phyloP scores from a whole-genome alignment of 2,888 invertebrate species.

The Pyralis farinalis region DNA sequence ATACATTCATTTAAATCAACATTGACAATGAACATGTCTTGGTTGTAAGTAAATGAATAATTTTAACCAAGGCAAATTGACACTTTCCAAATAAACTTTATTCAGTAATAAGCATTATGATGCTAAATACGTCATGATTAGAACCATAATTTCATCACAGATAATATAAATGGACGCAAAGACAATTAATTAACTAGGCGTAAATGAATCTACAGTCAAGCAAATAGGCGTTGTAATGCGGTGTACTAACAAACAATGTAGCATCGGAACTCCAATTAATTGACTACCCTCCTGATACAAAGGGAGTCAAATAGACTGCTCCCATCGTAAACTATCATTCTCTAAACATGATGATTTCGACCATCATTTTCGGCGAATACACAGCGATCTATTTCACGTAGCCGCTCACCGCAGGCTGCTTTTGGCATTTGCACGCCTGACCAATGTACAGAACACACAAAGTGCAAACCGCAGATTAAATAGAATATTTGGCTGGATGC shows the following conservation, averaged over 20 bases:
- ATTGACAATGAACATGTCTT: too few species aligned
- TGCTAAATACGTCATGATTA: too few species aligned
- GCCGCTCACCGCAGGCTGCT: slow-evolving; percentile 56
- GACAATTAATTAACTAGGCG: too few species aligned
- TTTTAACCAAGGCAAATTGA: too few species aligned
- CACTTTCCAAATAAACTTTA: too few species aligned
- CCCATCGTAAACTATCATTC: slow-evolving; percentile 29
- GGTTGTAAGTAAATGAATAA: too few species aligned
- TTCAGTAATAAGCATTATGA: too few species aligned
- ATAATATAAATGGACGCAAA: too few species aligned
- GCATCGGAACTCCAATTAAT: slow-evolving; percentile 47
- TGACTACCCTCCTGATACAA: slow-evolving; percentile 41
- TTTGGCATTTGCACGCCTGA: slow-evolving; percentile 58
- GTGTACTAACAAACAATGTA: slow-evolving; percentile 8
- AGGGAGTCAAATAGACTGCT: slow-evolving; percentile 35
- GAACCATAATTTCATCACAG: too few species aligned
- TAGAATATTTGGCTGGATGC: slow-evolving; percentile 54
- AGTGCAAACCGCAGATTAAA: slow-evolving; percentile 64
- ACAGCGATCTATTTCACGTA: slow-evolving; percentile 43
- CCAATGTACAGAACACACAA: slow-evolving; percentile 47
- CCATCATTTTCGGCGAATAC: slow-evolving; percentile 42
- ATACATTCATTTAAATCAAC: too few species aligned
- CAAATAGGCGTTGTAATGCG: slow-evolving; percentile 6
- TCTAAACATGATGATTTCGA: slow-evolving; percentile 36
- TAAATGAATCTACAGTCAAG: background rate